Percentiles rank a stretch among this genome's conserved stretches.
Conservation (phyloP, 92 coral and sea anemone species). For the Porites divaricata region DNA sequence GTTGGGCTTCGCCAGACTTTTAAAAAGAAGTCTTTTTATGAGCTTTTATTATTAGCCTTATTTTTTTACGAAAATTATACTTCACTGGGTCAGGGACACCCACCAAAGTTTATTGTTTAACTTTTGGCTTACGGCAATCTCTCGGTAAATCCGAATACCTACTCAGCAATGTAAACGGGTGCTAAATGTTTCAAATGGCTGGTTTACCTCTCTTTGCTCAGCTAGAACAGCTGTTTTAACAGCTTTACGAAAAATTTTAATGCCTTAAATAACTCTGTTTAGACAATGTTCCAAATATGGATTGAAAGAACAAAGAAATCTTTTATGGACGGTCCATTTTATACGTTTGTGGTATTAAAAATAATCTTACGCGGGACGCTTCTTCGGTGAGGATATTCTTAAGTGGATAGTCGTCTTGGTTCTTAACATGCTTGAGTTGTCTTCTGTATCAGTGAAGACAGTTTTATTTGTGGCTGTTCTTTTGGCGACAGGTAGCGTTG, state of each 20-base stretch:
- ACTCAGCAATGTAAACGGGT: neutral
- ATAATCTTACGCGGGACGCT: neutral
- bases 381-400: neutral
- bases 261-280: neutral
- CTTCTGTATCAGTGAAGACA: conserved; percentile 41
- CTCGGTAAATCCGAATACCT: neutral
- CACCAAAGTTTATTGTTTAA: neutral
- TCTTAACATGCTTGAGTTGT: conserved; percentile 22
- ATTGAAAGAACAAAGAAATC: conserved; percentile 6
- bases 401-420: too few species aligned
- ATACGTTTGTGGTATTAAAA: conserved; percentile 13
- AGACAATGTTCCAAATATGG: conserved; percentile 34
- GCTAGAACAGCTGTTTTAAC: conserved; percentile 42
- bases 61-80: too few species aligned
- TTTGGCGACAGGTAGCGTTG: conserved; percentile 33
- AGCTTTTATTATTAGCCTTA: too few species aligned
- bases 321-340: neutral
- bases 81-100: neutral
- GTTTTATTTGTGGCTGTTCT: conserved; percentile 33
- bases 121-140: neutral
- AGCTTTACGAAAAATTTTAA: neutral
- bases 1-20: too few species aligned
- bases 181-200: conserved; percentile 22
- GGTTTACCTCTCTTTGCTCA: conserved; percentile 34
- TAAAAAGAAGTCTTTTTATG: neutral